These are phyloP conservation scores for Busseola fusca DNA, from an alignment of 2,888 invertebrate genomes.

Conservation along the genomic window DNA sequence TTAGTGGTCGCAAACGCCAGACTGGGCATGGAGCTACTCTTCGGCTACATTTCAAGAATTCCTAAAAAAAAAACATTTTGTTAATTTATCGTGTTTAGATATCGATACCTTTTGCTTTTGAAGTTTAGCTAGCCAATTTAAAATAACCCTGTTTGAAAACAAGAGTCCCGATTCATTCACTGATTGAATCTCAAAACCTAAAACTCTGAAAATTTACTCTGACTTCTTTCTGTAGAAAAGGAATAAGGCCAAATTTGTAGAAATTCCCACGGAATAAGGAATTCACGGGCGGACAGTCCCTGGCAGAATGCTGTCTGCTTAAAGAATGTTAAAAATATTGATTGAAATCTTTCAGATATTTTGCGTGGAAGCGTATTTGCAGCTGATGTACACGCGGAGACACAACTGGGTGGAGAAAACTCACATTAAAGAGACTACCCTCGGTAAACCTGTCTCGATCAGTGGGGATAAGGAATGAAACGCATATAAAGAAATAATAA, in stretches of 20 bases:
- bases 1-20: neutral
- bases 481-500: neutral
- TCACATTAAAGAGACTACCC: conserved; percentile 10
- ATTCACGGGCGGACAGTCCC: neutral
- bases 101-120: neutral
- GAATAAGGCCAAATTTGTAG: neutral
- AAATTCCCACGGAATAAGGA: neutral
- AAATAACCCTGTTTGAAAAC: neutral
- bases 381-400: conserved; percentile 72
- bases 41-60: neutral
- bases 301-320: neutral
- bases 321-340: neutral
- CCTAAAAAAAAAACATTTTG: too few species aligned
- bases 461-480: conserved; percentile 9
- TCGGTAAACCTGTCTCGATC: neutral
- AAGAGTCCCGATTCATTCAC: neutral
- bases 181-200: neutral
- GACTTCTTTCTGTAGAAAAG: neutral
- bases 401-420: conserved; percentile 66
- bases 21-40: neutral
- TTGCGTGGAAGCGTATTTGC: conserved; percentile 72
- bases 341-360: conserved; percentile 65
- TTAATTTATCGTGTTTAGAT: too few species aligned
- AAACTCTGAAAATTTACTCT: neutral
- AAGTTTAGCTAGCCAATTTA: neutral